These are phyloP conservation scores for Trachurus trachurus DNA, from an alignment of 2,797 vertebrate genomes.

Conservation along the genomic window DNA sequence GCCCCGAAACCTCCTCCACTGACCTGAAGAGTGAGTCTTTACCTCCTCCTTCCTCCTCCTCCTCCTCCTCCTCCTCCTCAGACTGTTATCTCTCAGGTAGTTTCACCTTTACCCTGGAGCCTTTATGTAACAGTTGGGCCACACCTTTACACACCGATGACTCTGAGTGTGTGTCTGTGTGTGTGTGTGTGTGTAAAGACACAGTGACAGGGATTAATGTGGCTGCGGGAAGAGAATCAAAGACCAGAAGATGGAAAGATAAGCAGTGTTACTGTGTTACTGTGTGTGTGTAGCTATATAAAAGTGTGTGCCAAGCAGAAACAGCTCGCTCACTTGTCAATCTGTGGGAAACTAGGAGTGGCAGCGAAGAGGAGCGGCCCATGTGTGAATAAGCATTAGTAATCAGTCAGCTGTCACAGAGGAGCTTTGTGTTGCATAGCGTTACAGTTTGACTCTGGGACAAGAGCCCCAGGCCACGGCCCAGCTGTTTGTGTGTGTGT, in stretches of 20 bases:
- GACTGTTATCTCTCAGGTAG: constrained; percentile 42
- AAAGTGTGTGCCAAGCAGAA: constrained; percentile 26
- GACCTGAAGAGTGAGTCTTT: no score
- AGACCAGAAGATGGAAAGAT: constrained; percentile 31
- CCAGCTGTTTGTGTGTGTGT: constrained; percentile 17
- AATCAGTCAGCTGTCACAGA: constrained; percentile 76
- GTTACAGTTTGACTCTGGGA: constrained; percentile 67
- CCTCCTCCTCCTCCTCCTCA: constrained; percentile 9
- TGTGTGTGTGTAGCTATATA: background rate
- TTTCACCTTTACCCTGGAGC: constrained; percentile 59
- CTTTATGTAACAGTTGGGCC: constrained; percentile 53
- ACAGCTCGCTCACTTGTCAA: constrained; percentile 21
- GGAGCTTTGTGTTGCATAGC: constrained; percentile 71
- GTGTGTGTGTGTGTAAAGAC: constrained; percentile 13
- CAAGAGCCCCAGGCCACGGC: constrained; percentile 56
- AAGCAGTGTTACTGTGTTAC: constrained; percentile 11
- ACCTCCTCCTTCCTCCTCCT: constrained; percentile 1
- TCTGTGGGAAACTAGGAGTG: constrained; percentile 69
- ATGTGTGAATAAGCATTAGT: constrained; percentile 72
- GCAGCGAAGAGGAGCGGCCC: constrained; percentile 14
- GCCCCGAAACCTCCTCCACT: background rate
- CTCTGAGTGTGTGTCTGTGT: constrained; percentile 21
- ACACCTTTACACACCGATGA: constrained; percentile 39
- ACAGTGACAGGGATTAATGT: constrained; percentile 29
- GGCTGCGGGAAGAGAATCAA: constrained; percentile 7